These are phyloP conservation scores for Psophia crepitans DNA, from an alignment of 2,113 vertebrate genomes.

Conservation along the genomic window DNA sequence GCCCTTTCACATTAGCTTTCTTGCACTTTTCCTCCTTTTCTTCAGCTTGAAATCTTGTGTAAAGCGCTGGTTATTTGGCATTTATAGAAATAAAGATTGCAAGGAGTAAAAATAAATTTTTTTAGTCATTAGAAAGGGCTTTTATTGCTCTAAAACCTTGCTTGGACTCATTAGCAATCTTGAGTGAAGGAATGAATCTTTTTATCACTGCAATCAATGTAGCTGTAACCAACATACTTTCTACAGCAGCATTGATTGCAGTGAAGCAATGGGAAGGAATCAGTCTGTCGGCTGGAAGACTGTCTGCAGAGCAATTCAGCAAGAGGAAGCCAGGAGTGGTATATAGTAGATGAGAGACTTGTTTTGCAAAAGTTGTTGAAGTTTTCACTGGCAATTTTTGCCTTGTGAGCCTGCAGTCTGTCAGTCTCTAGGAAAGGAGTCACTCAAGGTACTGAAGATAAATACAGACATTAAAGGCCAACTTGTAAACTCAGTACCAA, in stretches of 20 bases:
- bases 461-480: background rate
- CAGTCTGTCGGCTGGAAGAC: background rate
- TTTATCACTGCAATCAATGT: background rate
- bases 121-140: background rate
- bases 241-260: background rate
- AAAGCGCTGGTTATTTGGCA: background rate
- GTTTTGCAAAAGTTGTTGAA: background rate
- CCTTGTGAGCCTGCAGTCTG: background rate
- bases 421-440: background rate
- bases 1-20: background rate
- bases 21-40: background rate
- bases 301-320: background rate
- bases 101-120: background rate
- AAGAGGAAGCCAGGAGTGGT: background rate
- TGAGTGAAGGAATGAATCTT: background rate
- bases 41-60: background rate
- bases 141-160: conserved; percentile 31
- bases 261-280: background rate
- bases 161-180: conserved; percentile 31
- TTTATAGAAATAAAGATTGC: conserved; percentile 29
- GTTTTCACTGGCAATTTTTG: background rate
- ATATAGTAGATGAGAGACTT: background rate
- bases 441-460: background rate
- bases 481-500: background rate
- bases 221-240: background rate